A percentile compares a stretch with the other conserved stretches of the same genome.
phyloP scores from a whole-genome alignment of 2,797 vertebrate species.

The Hyperoplus lanceolatus region DNA sequence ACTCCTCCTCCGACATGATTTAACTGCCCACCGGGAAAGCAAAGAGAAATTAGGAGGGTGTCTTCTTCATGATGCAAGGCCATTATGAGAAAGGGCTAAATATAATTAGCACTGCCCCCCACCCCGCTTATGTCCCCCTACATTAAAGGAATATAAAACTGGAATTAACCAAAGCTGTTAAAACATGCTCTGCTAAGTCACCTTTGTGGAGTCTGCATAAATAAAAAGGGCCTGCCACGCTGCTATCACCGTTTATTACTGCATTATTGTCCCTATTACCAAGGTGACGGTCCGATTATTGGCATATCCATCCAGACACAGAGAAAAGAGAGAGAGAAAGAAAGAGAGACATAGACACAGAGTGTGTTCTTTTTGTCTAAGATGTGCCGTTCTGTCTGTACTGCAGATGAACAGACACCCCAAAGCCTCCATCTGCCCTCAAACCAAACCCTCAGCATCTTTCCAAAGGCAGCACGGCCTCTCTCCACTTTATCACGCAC shows the following conservation, averaged over 20 bases:
- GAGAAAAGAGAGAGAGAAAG: neutral
- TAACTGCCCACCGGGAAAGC: conserved; percentile 55
- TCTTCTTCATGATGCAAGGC: conserved; percentile 69
- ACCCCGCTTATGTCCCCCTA: conserved; percentile 12
- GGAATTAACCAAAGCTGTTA: conserved; percentile 47
- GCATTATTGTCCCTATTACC: conserved; percentile 59
- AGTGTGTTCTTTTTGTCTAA: conserved; percentile 29
- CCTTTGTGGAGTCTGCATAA: conserved; percentile 43
- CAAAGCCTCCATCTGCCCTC: conserved; percentile 46
- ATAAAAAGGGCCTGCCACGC: conserved; percentile 34
- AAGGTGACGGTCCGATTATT: conserved; percentile 65
- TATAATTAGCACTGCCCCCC: conserved; percentile 58
- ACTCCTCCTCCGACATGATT: conserved; percentile 71
- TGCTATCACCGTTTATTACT: conserved; percentile 36
- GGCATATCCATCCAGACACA: conserved; percentile 43
- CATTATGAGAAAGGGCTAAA: conserved; percentile 70
- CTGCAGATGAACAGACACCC: conserved; percentile 62
- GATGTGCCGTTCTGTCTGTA: conserved; percentile 54
- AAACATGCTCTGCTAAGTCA: conserved; percentile 50
- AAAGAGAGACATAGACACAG: neutral
- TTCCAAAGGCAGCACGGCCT: conserved; percentile 32
- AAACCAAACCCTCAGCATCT: conserved; percentile 47
- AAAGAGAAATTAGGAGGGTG: conserved; percentile 66
- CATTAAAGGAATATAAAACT: conserved; percentile 61
- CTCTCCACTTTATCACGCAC: conserved; percentile 22